Evolutionary conservation across 2,113 vertebrate genomes (phyloP).

Genomic region (Tichodroma muraria): DNA sequence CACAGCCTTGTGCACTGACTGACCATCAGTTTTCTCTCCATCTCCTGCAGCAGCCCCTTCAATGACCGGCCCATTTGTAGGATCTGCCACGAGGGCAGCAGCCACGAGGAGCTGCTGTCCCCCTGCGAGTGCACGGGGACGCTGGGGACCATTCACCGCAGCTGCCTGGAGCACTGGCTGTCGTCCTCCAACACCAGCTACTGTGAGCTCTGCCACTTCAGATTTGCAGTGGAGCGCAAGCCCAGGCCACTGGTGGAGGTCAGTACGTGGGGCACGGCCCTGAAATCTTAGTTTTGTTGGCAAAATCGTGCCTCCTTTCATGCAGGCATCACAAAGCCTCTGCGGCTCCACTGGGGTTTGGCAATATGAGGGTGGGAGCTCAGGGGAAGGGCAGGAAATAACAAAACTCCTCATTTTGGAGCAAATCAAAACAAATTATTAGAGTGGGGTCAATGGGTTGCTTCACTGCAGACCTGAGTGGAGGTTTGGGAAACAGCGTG

Average conservation of each 20-base stretch:
- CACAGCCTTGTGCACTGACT: background rate
- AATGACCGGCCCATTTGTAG: constrained; percentile 80
- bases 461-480: background rate
- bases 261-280: constrained; percentile 36
- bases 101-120: constrained; percentile 83
- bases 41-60: constrained; percentile 66
- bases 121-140: constrained; percentile 83
- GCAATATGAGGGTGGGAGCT: background rate
- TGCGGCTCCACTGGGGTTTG: background rate
- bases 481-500: background rate
- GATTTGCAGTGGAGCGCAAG: constrained; percentile 83
- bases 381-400: background rate
- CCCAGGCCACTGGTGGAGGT: constrained; percentile 81
- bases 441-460: background rate
- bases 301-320: background rate
- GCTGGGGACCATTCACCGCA: constrained; percentile 83
- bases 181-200: constrained; percentile 85
- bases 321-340: background rate
- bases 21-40: background rate
- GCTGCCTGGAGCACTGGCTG: constrained; percentile 87
- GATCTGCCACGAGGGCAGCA: constrained; percentile 84
- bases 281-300: background rate
- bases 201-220: constrained; percentile 89
- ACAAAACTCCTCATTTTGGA: background rate
- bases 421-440: background rate